These are phyloP conservation scores for Callimorpha dominula DNA, from an alignment of 2,888 invertebrate genomes.

Conservation along the genomic window DNA sequence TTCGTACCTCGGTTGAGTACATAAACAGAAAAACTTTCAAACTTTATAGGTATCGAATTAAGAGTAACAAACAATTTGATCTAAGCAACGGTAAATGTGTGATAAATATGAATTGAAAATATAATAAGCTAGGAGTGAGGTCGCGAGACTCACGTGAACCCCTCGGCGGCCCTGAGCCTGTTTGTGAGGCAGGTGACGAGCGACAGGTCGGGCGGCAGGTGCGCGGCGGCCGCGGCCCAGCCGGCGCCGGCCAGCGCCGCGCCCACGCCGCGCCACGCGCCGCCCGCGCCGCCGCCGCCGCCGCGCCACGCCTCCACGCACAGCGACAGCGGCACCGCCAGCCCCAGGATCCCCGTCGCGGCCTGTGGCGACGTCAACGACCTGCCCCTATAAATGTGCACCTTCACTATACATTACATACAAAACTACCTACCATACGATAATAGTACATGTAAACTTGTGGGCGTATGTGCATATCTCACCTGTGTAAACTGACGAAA, in stretches of 20 bases:
- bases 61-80: too few relatives aligned
- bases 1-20: too few relatives aligned
- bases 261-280: slow-evolving; percentile 53
- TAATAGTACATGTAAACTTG: neutral
- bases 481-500: too few relatives aligned
- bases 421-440: neutral
- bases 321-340: slow-evolving; percentile 96
- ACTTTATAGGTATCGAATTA: too few relatives aligned
- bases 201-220: slow-evolving; percentile 40
- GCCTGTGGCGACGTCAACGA: slow-evolving; percentile 96
- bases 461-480: too few relatives aligned
- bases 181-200: slow-evolving; percentile 59
- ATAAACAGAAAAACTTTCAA: too few relatives aligned
- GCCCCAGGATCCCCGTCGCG: slow-evolving; percentile 94
- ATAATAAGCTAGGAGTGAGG: neutral
- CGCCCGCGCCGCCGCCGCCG: slow-evolving; percentile 85
- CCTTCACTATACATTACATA: neutral
- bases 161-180: slow-evolving; percentile 61
- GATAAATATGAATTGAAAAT: too few relatives aligned
- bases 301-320: slow-evolving; percentile 89
- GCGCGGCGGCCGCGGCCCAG: slow-evolving; percentile 69
- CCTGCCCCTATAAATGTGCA: slow-evolving; percentile 90
- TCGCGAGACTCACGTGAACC: slow-evolving; percentile 67
- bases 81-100: too few relatives aligned
- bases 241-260: slow-evolving; percentile 63